Evolutionary conservation across 2,888 invertebrate species (phyloP).

Genomic region (Epinotia nisella): DNA sequence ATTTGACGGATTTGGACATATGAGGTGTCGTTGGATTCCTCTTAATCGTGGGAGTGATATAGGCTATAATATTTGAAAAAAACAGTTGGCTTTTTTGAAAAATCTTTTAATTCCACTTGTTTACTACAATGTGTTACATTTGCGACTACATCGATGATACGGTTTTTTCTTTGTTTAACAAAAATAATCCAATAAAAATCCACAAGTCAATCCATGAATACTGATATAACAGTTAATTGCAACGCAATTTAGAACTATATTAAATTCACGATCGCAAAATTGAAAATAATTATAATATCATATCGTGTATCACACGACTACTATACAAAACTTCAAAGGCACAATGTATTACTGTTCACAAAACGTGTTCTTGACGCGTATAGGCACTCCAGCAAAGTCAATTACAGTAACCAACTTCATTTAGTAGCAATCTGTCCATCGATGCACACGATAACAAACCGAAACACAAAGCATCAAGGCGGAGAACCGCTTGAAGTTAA

Average conservation of each 20-base stretch:
- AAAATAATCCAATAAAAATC: neutral
- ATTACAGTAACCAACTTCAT: slow-evolving; percentile 34
- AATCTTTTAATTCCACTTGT: too few relatives aligned
- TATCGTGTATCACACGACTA: neutral
- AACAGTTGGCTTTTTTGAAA: too few relatives aligned
- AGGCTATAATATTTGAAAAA: too few relatives aligned
- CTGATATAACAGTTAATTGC: too few relatives aligned
- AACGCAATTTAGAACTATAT: neutral
- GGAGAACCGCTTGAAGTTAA: neutral
- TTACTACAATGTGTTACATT: neutral
- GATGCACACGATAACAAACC: slow-evolving; percentile 6
- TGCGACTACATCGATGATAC: neutral
- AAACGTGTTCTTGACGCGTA: slow-evolving; percentile 23
- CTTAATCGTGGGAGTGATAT: too few relatives aligned
- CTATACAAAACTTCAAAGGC: slow-evolving; percentile 10
- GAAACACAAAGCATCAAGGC: neutral
- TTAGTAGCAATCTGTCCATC: slow-evolving; percentile 36
- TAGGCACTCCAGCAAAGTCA: slow-evolving; percentile 36
- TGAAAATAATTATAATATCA: neutral
- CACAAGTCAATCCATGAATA: neutral
- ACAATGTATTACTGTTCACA: slow-evolving; percentile 20
- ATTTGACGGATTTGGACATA: too few relatives aligned
- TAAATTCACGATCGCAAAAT: neutral
- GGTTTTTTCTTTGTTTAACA: neutral
- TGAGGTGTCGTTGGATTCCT: too few relatives aligned